Percentiles rank a stretch among this genome's conserved stretches.
These are phyloP conservation scores for Crossaster papposus DNA, from an alignment of 53 echinoderm and acorn worm species.

Conservation along the genomic window DNA sequence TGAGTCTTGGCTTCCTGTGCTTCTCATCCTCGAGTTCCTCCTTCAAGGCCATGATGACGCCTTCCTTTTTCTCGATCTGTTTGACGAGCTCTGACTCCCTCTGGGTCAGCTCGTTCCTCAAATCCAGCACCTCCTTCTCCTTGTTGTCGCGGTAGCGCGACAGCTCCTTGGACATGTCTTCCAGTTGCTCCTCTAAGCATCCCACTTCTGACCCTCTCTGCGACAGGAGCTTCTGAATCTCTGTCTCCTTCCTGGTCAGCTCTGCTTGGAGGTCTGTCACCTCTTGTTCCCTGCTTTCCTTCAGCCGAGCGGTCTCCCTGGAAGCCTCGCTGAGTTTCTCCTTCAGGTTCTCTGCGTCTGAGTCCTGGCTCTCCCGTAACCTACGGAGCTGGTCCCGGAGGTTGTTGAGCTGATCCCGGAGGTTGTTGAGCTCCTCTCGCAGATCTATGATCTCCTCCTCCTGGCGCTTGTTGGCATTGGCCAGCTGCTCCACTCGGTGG, in stretches of 20 bases:
- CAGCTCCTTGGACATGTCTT: constrained; percentile 69
- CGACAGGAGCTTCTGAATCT: constrained; percentile 39
- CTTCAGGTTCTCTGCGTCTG: constrained; percentile 77
- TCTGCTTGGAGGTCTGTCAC: constrained; percentile 65
- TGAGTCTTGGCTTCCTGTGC: constrained; percentile 67
- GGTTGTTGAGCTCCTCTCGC: constrained; percentile 70
- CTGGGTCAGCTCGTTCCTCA: constrained; percentile 62
- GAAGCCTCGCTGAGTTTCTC: constrained; percentile 69
- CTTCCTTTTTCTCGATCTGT: constrained; percentile 78
- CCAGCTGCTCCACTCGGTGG: constrained; percentile 76
- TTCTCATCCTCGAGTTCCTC: constrained; percentile 83
- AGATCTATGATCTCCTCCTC: constrained; percentile 79
- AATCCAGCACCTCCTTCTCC: constrained; percentile 68
- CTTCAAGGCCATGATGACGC: constrained; percentile 65
- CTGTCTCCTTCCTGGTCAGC: constrained; percentile 67
- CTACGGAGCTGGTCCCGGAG: constrained; percentile 66
- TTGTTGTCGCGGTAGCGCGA: constrained; percentile 65
- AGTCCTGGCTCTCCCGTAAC: constrained; percentile 63
- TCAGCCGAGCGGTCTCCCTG: constrained; percentile 63
- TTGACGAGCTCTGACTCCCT: constrained; percentile 65
- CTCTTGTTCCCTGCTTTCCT: constrained; percentile 65
- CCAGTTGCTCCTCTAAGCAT: constrained; percentile 71
- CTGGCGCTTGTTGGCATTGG: constrained; percentile 76
- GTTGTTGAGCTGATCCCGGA: constrained; percentile 61
- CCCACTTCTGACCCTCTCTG: constrained; percentile 61